Evolutionary conservation across 2,797 vertebrate genomes (phyloP), one percentile per base, ranked within the genome.

Genomic region (Pipistrellus nathusii): DNA sequence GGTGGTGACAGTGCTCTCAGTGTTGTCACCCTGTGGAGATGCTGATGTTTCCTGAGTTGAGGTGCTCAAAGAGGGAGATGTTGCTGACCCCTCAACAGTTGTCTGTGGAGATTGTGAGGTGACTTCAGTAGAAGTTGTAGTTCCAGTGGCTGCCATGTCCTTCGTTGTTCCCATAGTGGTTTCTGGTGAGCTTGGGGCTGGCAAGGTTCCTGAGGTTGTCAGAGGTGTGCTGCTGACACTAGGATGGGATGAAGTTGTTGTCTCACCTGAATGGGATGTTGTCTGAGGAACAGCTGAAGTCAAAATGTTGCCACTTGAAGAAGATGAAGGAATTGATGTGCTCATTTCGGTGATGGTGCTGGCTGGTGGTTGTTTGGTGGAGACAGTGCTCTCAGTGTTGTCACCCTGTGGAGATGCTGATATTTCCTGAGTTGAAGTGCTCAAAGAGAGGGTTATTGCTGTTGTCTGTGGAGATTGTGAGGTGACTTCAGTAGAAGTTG

Each of bases 61-160:
- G 1, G 3, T 25, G 3, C 3, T 25, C 10, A 13, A 2, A 23
- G 3, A 9, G 6, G 9, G 1, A 3, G 3, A 5, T 4, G 4
- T 15, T 20, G 51, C 15, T 18, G 0, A 4, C 30, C 0, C 6
- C 21, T 1, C 0, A 2, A 0, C 15, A 9, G 4, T 5, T 72
- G 38, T 53, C 1, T 1, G 75, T 44, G 20, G 5, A 7, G 2
- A 0, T 4, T 0, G 18, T 4, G 53, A 14, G 7, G 20, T 69
- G 44, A 35, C 18, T 25, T 21, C 1, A 11, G 8, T 5, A 0
- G 25, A 15, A 13, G 5, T 25, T 17, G 6, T 4, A 2, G 35
- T 8, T 8, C 0, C 5, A 14, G 10, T 0, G 0, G 0, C 1
- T 20, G 51, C 0, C 8, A 13, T 83, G 10, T 13, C 2, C 0